Conservation (phyloP, 1,140 invertebrate species). For the Lasioglossum albipes region DNA sequence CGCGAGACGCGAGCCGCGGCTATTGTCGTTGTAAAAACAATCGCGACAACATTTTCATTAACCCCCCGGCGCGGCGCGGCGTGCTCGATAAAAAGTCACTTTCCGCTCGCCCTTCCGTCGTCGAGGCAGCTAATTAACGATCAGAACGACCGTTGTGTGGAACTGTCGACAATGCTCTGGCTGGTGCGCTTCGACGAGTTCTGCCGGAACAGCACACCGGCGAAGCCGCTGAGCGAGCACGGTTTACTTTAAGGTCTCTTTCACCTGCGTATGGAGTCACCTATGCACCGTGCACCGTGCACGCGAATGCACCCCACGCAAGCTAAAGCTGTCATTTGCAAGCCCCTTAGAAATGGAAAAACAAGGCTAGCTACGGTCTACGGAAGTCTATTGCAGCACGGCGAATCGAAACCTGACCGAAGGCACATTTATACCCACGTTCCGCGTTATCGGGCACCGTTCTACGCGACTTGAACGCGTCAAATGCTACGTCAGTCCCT, state of each 20-base stretch:
- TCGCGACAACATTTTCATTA: conserved; percentile 29
- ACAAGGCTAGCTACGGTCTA: background rate
- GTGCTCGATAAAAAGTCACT: conserved; percentile 3
- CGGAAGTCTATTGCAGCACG: background rate
- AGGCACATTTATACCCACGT: background rate
- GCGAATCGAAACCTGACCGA: background rate
- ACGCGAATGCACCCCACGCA: background rate
- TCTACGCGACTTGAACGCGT: too few relatives aligned
- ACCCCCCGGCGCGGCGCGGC: background rate
- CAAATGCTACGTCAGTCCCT: too few relatives aligned
- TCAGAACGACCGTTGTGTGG: background rate
- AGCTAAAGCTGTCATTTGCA: background rate
- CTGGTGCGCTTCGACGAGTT: background rate
- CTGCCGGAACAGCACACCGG: background rate
- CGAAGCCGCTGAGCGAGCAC: background rate
- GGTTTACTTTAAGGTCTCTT: background rate
- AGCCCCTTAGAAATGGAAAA: background rate
- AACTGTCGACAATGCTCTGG: background rate
- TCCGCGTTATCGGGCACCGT: background rate
- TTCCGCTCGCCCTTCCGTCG: background rate
- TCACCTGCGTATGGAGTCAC: background rate
- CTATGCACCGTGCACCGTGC: background rate
- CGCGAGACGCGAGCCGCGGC: background rate
- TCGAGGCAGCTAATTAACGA: conserved; percentile 23
- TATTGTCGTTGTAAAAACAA: background rate